Conservation (phyloP, 2,113 vertebrate genomes). For the Hassar affinis region DNA sequence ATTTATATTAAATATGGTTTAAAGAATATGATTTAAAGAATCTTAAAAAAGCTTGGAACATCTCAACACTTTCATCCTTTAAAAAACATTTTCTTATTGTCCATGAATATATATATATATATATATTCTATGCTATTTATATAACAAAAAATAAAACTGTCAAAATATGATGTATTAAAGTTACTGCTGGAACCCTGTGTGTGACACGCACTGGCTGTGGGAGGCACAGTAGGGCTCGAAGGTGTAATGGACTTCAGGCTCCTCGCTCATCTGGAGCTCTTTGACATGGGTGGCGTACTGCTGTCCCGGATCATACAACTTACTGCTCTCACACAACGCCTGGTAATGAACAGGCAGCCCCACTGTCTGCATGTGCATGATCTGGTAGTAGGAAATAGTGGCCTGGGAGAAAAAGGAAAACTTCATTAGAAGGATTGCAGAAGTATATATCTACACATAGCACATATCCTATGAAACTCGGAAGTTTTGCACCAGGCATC, state of each 20-base stretch:
- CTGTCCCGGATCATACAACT: slow-evolving; percentile 90
- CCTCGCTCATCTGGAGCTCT: slow-evolving; percentile 82
- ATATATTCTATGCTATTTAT: neutral
- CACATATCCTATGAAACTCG: no score
- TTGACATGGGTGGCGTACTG: slow-evolving; percentile 87
- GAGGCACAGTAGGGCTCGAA: slow-evolving; percentile 81
- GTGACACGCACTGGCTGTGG: slow-evolving; percentile 64
- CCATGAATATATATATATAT: neutral
- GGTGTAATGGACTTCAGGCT: slow-evolving; percentile 77
- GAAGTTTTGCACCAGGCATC: neutral
- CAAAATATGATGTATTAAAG: neutral
- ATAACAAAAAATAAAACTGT: neutral
- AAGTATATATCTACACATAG: no score
- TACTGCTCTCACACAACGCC: slow-evolving; percentile 95
- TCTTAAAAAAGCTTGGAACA: neutral
- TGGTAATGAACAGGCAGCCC: slow-evolving; percentile 90
- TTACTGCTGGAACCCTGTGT: neutral
- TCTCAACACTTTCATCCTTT: neutral
- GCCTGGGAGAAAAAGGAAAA: slow-evolving; percentile 70
- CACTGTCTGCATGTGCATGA: slow-evolving; percentile 94
- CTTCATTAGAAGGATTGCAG: neutral
- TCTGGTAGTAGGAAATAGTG: slow-evolving; percentile 95
- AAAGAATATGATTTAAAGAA: neutral
- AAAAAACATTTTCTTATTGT: neutral
- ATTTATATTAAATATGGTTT: neutral